These are phyloP conservation scores for Spheniscus mendiculus DNA, from an alignment of 2,113 vertebrate genomes.

Conservation along the genomic window DNA sequence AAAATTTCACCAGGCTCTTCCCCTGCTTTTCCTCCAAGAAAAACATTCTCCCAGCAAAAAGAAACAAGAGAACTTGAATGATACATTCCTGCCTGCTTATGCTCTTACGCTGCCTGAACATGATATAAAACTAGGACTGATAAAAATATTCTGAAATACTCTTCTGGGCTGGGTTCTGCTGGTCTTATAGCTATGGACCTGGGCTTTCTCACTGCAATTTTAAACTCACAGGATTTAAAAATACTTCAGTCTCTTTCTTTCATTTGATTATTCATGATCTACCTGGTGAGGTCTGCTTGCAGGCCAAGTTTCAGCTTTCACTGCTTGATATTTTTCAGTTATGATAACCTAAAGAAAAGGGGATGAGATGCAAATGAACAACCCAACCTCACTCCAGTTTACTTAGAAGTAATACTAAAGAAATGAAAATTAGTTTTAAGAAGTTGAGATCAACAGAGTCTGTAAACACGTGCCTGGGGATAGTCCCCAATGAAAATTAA, in stretches of 20 bases:
- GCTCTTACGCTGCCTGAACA: not conserved
- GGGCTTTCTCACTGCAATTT: not conserved
- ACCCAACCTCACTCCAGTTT: not conserved
- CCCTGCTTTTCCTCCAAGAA: not conserved
- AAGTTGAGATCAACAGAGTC: not conserved
- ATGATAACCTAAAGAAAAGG: not conserved
- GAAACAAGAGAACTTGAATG: not conserved
- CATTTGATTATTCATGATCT: not conserved
- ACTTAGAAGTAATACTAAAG: not conserved
- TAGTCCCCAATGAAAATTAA: not conserved
- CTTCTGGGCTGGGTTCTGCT: not conserved
- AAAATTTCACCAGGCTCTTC: not conserved
- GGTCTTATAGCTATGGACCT: not conserved
- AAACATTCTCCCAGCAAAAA: not conserved
- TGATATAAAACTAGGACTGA: not conserved
- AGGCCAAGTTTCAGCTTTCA: not conserved
- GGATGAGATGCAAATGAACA: not conserved
- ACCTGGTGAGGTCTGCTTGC: not conserved
- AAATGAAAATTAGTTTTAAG: not conserved
- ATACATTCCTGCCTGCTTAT: not conserved
- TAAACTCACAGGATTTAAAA: not conserved
- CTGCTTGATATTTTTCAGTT: not conserved
- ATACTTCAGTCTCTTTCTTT: not conserved
- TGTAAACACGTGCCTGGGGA: rapidly evolving
- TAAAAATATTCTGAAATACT: not conserved